Evolutionary conservation across 2,888 invertebrate species (phyloP).

Genomic region (Drosophila leonis): DNA sequence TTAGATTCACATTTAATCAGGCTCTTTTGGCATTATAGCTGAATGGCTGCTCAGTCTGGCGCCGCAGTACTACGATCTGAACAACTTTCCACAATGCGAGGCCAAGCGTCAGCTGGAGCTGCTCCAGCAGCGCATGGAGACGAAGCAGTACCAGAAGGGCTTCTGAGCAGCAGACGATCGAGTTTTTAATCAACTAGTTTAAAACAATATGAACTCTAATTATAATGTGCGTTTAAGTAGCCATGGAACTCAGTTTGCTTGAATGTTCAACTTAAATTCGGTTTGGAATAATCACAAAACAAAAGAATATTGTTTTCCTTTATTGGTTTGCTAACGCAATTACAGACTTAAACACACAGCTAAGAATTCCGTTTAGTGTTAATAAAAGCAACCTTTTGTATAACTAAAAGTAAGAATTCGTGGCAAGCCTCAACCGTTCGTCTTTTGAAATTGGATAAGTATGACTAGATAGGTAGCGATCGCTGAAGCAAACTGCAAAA

Average conservation of each 20-base stretch:
- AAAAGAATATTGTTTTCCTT: conserved; percentile 26
- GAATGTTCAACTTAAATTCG: conserved; percentile 30
- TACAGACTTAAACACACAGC: conserved; percentile 48
- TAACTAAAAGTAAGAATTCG: conserved; percentile 11
- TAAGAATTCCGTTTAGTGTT: conserved; percentile 62
- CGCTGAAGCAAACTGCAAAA: conserved; percentile 86
- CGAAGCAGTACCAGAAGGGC: conserved; percentile 94
- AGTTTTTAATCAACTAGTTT: conserved; percentile 47
- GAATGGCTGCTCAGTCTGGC: conserved; percentile 98
- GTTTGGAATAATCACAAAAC: conserved; percentile 27
- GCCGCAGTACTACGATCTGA: conserved; percentile 99
- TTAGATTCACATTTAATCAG: neutral
- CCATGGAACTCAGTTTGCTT: conserved; percentile 30
- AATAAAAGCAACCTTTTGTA: conserved; percentile 65
- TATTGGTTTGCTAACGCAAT: conserved; percentile 37
- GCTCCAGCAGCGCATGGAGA: conserved; percentile 93
- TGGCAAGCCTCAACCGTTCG: conserved; percentile 83
- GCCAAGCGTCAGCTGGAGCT: conserved; percentile 96
- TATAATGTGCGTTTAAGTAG: conserved; percentile 32
- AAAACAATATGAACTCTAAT: conserved; percentile 32
- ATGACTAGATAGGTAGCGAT: conserved; percentile 87
- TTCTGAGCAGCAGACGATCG: conserved; percentile 87
- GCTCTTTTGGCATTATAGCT: conserved; percentile 86
- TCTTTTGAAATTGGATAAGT: conserved; percentile 87
- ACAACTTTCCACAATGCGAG: conserved; percentile 99